Evolutionary conservation across 2,888 invertebrate species (phyloP), one percentile per base, ranked within the genome.

Genomic region (Pseudococcus longispinus): DNA sequence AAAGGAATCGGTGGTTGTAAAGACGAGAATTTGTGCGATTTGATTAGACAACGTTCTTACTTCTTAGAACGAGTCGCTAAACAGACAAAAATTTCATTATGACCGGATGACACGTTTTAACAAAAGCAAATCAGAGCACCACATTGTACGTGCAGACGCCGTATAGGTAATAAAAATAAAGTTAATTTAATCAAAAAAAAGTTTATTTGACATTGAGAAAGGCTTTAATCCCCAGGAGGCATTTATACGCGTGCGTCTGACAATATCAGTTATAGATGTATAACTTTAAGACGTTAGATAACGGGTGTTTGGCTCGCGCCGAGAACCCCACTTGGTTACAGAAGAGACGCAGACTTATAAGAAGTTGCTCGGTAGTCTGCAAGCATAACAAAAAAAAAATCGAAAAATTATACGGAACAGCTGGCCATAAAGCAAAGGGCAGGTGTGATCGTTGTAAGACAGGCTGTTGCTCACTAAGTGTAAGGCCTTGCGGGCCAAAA

Each of bases 261-360:
- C 84, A 84, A 84, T 84, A 84, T 84, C 84, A 84, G 84, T 84
- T 83, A 55, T 55, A 84, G 84, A 84, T 84, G 84, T 84, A 55
- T 55, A 32, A 55, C 55, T 84, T 84, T 32, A 84, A 84, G 84
- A 84, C 84, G 84, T 55, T 84, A 84, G 84, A 55, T 84, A 84
- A 84, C 84, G 84, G 84, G 84, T 84, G 84, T 84, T 84, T 84
- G 84, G 84, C 84, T 84, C 84, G 84, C 84, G 84, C 84, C 84
- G 84, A 84, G 60, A 55, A 84, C 84, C 84, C 84, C 84, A 84
- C 44, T 84, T 84, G 84, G 55, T 84, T 83, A 60, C 46, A 84
- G 32, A 55, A 18, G 60, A 84, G 26, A 84, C 60, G 84, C n/a
- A 84, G 51, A 55, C 84, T 55, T 46, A 83, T 51, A 55, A 55